Evolutionary conservation across 2,113 vertebrate species (phyloP).

Genomic region (Antidorcas marsupialis): DNA sequence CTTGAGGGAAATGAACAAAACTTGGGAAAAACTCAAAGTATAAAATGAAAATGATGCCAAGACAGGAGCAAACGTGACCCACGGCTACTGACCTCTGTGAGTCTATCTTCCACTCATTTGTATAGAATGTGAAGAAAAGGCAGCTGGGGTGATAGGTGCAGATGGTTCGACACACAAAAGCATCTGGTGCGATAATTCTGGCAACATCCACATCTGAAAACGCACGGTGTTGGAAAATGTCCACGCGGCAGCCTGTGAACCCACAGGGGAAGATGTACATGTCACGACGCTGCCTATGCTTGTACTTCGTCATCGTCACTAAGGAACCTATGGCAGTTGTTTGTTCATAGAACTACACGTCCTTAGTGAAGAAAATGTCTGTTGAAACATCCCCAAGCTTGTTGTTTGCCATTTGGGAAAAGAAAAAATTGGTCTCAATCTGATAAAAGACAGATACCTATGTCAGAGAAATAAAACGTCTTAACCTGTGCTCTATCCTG

Average conservation of each 20-base stretch:
- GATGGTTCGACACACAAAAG: constrained; percentile 72
- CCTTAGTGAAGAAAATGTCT: neutral
- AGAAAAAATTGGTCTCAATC: neutral
- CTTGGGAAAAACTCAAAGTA: neutral
- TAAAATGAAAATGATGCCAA: neutral
- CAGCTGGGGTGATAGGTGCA: constrained; percentile 81
- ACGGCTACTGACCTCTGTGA: constrained; percentile 72
- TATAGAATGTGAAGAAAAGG: constrained; percentile 82
- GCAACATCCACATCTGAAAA: constrained; percentile 75
- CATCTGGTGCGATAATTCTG: constrained; percentile 70
- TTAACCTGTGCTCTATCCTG: neutral
- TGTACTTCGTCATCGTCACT: neutral
- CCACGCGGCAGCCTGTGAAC: constrained; percentile 75
- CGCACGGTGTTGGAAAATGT: constrained; percentile 74
- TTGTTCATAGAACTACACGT: neutral
- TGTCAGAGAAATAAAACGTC: neutral
- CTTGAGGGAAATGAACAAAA: neutral
- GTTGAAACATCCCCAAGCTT: neutral
- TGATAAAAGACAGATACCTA: neutral
- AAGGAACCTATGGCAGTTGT: neutral
- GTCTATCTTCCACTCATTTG: constrained; percentile 36
- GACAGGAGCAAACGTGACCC: fast-evolving
- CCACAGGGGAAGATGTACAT: neutral
- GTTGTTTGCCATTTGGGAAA: neutral
- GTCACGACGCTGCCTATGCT: fast-evolving